phyloP scores from a whole-genome alignment of 2,888 invertebrate species.

The Aleiodes leptofemur region DNA sequence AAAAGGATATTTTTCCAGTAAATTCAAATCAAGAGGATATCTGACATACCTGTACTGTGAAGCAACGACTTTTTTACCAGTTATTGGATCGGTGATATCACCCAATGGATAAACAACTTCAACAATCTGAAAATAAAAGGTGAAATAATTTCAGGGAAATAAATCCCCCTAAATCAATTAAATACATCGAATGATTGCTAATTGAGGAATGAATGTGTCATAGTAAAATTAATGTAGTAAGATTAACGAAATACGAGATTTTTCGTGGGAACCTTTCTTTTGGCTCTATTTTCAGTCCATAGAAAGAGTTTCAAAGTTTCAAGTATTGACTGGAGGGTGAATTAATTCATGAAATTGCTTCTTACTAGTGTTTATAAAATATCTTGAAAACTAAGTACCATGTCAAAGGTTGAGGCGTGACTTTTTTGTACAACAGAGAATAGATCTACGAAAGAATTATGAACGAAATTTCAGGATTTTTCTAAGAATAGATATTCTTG shows the following conservation, averaged over 20 bases:
- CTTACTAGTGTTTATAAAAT: no score
- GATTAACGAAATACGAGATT: no score
- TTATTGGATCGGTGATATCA: conserved; percentile 90
- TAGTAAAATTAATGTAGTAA: no score
- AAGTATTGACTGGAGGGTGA: no score
- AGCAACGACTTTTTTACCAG: conserved; percentile 86
- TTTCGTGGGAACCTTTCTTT: no score
- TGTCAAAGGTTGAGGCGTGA: no score
- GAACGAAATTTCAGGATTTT: neutral
- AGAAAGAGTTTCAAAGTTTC: no score
- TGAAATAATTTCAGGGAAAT: neutral
- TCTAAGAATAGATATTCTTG: no score
- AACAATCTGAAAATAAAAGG: conserved; percentile 75
- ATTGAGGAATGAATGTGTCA: neutral
- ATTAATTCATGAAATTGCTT: no score
- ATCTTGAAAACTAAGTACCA: no score
- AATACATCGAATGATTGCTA: neutral
- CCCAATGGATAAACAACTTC: conserved; percentile 89
- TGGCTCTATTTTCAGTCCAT: no score
- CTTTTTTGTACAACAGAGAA: no score
- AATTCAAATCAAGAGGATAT: neutral
- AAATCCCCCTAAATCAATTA: neutral
- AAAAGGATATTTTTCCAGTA: neutral
- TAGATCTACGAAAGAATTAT: neutral
- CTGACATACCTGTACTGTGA: conserved; percentile 79